Evolutionary conservation across 2,888 invertebrate genomes (phyloP).

Genomic region (Lochmaea crataegi): DNA sequence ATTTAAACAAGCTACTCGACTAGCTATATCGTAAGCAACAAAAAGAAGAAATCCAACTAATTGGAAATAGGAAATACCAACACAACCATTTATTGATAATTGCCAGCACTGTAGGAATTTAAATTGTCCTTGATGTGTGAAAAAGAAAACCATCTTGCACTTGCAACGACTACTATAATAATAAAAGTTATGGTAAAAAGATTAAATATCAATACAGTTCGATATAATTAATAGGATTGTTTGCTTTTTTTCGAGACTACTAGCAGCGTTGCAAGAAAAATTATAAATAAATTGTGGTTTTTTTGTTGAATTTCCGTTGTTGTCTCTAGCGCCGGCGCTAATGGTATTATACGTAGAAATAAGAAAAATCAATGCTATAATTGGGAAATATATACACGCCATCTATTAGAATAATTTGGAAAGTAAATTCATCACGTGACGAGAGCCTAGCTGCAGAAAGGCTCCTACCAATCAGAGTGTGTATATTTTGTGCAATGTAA

Average conservation of each 20-base stretch:
- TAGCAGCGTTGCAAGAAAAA: background rate
- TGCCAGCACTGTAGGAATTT: slow-evolving; percentile 26
- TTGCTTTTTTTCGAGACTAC: background rate
- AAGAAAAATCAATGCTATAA: too few species aligned
- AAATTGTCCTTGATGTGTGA: slow-evolving; percentile 32
- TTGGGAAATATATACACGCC: too few species aligned
- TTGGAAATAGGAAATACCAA: slow-evolving; percentile 33
- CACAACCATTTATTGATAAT: slow-evolving; percentile 32
- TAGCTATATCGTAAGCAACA: background rate
- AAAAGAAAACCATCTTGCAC: slow-evolving; percentile 31
- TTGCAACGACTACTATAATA: slow-evolving; percentile 27
- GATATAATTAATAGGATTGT: slow-evolving; percentile 11
- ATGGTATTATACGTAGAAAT: too few species aligned
- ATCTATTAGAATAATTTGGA: too few species aligned
- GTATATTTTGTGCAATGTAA: too few species aligned
- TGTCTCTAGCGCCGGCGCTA: too few species aligned
- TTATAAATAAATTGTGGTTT: background rate
- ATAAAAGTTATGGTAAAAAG: slow-evolving; percentile 24
- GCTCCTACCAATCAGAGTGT: too few species aligned
- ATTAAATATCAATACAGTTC: slow-evolving; percentile 11
- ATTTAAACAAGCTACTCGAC: slow-evolving; percentile 10
- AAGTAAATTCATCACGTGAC: too few species aligned
- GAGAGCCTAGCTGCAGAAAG: too few species aligned
- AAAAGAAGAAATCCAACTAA: slow-evolving; percentile 15
- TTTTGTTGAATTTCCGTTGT: background rate